phyloP scores from a whole-genome alignment of 2,797 vertebrate genomes.

The Peromyscus attwateri region DNA sequence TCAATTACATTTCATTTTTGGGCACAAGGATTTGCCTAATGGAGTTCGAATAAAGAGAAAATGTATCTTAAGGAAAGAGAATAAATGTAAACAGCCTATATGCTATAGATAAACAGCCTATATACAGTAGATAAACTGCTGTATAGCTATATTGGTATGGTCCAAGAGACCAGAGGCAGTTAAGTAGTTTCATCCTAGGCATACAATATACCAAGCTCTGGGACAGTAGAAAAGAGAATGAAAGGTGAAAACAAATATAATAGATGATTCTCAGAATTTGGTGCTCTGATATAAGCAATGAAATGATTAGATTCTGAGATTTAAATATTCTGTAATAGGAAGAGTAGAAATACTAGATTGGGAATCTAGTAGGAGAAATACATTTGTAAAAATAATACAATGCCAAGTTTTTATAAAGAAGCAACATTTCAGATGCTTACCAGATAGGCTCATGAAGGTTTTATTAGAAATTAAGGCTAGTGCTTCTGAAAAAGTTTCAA shows the following conservation, averaged over 20 bases:
- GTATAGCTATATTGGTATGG: neutral
- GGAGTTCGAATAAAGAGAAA: neutral
- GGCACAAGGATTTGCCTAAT: conserved; percentile 12
- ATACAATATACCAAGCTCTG: neutral
- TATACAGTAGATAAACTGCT: neutral
- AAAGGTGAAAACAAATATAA: conserved; percentile 18
- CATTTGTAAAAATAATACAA: conserved; percentile 51
- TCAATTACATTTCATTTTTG: neutral
- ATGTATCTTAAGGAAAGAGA: conserved; percentile 53
- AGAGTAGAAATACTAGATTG: conserved; percentile 1
- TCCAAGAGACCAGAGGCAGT: neutral
- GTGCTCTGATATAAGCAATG: neutral
- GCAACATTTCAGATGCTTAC: neutral
- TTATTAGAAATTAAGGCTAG: conserved; percentile 34
- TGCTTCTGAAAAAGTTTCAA: conserved; percentile 38
- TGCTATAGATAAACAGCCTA: no score
- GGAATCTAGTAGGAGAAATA: conserved; percentile 30
- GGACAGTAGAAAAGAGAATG: conserved; percentile 25
- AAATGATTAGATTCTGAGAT: conserved; percentile 19
- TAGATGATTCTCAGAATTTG: conserved; percentile 33
- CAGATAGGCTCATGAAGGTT: neutral
- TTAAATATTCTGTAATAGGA: neutral
- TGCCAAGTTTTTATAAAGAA: conserved; percentile 36
- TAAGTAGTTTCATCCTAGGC: conserved; percentile 22
- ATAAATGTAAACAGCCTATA: neutral